A percentile compares a stretch with the other conserved stretches of the same genome.
phyloP scores from a whole-genome alignment of 2,113 vertebrate species.

The Casuarius casuarius region DNA sequence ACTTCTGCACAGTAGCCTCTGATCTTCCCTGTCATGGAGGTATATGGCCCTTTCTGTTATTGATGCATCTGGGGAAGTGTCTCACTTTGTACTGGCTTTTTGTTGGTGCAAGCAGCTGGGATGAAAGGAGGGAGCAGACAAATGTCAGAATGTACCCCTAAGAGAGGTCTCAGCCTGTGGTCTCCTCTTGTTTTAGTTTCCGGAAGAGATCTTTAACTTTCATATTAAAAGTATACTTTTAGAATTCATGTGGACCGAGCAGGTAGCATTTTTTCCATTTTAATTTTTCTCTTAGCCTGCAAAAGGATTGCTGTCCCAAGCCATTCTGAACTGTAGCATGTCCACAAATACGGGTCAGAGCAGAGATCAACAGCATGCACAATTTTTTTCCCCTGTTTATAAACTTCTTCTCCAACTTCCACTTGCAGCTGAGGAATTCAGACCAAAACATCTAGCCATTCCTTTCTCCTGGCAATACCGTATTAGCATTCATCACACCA shows the following conservation, averaged over 20 bases:
- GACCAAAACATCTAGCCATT: background rate
- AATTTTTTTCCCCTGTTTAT: background rate
- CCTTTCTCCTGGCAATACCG: background rate
- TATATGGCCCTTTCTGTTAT: background rate
- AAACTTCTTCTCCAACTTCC: background rate
- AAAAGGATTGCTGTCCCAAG: background rate
- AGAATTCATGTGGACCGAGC: constrained; percentile 5
- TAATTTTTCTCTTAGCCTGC: background rate
- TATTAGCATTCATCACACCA: background rate
- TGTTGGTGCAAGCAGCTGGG: background rate
- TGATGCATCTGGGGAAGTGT: accelerated
- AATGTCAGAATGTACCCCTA: background rate
- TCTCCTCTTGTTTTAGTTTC: background rate
- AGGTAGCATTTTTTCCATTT: background rate
- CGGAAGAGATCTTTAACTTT: background rate
- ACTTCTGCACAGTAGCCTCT: background rate
- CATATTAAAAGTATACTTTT: background rate
- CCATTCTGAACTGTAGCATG: background rate
- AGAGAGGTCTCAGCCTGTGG: background rate
- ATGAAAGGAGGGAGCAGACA: background rate
- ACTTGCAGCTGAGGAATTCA: background rate
- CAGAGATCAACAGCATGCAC: background rate
- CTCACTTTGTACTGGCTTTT: background rate
- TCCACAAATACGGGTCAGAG: background rate
- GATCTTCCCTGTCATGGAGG: background rate